Evolutionary conservation across 2,113 vertebrate genomes (phyloP), one percentile per base, ranked within the genome.

Genomic region (Cololabis saira): DNA sequence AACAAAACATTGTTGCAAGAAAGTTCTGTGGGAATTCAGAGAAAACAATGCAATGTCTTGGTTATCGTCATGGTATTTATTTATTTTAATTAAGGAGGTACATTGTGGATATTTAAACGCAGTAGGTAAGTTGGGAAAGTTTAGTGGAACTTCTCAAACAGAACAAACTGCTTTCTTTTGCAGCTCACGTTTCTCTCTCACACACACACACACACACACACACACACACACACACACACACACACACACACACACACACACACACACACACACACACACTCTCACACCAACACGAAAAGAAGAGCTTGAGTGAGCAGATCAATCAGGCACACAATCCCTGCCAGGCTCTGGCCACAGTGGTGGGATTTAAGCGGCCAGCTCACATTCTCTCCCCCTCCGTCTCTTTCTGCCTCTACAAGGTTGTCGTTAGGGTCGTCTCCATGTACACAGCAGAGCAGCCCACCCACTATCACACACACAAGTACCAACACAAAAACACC

Each of bases 401-500:
- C 59, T 42, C 24, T 58, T 5, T 63, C 48, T 63, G 53, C 50
- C 56, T 37, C 41, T 42, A 14, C 15, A 78, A 78, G 83, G 80
- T 77, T 61, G 84, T 86, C 30, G 80, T 67, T 71, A 73, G 74
- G 84, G 88, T 85, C 89, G 79, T 84, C 79, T 82, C 82, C 82
- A 90, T 88, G 89, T 82, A 78, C 86, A 91, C 90, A 78, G 76
- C 56, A 77, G 61, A 62, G 71, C 59, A 67, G 71, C 86, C 80
- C 81, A 70, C 83, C 66, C 78, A 77, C 68, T 6, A 9, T 52
- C 78, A 58, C 66, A 61, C 71, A 67, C 37, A 61, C 57, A 49
- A 57, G 44, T 43, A 30, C 30, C 52, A 52, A 62, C 58, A 58
- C 16, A 66, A 3, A 61, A 65, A 56, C 41, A 55, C 65, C 64